Conservation (phyloP, 2,113 vertebrate species). For the Vulpes lagopus region DNA sequence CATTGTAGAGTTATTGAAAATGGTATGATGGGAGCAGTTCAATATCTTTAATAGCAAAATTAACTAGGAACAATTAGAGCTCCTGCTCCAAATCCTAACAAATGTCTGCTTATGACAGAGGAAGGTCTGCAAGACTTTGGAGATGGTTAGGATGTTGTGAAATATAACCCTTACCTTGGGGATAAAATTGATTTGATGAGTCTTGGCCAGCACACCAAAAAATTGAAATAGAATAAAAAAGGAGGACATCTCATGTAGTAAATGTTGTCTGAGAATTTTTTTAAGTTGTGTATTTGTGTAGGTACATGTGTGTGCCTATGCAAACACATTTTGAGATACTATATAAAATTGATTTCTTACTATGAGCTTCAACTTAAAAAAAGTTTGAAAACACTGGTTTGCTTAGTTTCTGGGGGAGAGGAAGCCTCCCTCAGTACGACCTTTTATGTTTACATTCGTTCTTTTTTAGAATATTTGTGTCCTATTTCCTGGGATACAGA, state of each 20-base stretch:
- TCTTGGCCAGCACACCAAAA: background rate
- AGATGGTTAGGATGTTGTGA: background rate
- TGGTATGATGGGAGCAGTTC: background rate
- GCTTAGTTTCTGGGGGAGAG: background rate
- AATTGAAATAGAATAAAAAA: slow-evolving; percentile 8
- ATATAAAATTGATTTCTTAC: slow-evolving; percentile 1
- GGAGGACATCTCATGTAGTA: background rate
- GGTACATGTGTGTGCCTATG: background rate
- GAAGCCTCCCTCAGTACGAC: background rate
- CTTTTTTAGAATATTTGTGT: background rate
- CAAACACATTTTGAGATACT: background rate
- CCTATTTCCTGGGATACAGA: background rate
- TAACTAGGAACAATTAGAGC: background rate
- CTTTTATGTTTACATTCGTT: background rate
- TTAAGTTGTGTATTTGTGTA: background rate
- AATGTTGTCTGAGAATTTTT: background rate
- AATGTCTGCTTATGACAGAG: background rate
- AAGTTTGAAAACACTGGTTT: background rate
- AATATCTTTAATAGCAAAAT: background rate
- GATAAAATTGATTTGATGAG: background rate
- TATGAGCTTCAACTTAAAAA: background rate
- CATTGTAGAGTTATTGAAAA: background rate
- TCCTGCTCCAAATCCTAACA: background rate
- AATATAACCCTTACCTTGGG: background rate
- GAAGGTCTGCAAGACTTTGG: background rate